phyloP scores from a whole-genome alignment of 2,888 invertebrate genomes.

The Drosophila picticornis region DNA sequence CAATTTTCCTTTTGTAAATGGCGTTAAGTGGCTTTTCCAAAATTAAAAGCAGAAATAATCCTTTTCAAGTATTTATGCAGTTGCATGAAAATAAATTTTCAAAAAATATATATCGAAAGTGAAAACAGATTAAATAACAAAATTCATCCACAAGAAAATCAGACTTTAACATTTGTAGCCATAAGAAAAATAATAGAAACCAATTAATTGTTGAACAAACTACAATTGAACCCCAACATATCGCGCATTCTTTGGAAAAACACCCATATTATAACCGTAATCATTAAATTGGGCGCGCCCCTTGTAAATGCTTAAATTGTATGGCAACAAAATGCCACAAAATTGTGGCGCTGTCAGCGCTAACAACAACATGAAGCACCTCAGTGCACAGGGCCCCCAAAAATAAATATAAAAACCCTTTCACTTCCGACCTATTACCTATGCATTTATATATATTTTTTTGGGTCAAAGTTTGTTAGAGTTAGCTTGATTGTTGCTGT shows the following conservation, averaged over 20 bases:
- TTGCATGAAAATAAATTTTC: background rate
- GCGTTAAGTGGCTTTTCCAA: background rate
- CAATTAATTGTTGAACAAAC: background rate
- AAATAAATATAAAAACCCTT: constrained; percentile 52
- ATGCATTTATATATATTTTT: constrained; percentile 32
- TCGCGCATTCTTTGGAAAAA: background rate
- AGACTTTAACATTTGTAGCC: background rate
- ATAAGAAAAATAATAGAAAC: background rate
- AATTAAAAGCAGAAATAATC: background rate
- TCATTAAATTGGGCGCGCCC: constrained; percentile 38
- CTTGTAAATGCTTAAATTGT: constrained; percentile 22
- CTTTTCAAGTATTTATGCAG: background rate
- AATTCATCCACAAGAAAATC: background rate
- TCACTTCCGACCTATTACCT: constrained; percentile 69
- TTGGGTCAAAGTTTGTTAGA: constrained; percentile 72
- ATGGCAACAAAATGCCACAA: constrained; percentile 42
- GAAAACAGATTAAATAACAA: background rate
- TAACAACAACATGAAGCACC: constrained; percentile 30
- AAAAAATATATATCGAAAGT: background rate
- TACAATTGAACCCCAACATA: background rate
- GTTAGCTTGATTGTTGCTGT: constrained; percentile 30
- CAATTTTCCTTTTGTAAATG: background rate
- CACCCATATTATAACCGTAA: constrained; percentile 21
- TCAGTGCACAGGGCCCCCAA: constrained; percentile 7
- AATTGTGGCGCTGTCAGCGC: constrained; percentile 48